Conservation (phyloP, 2,797 vertebrate genomes). For the Heliangelus exortis region DNA sequence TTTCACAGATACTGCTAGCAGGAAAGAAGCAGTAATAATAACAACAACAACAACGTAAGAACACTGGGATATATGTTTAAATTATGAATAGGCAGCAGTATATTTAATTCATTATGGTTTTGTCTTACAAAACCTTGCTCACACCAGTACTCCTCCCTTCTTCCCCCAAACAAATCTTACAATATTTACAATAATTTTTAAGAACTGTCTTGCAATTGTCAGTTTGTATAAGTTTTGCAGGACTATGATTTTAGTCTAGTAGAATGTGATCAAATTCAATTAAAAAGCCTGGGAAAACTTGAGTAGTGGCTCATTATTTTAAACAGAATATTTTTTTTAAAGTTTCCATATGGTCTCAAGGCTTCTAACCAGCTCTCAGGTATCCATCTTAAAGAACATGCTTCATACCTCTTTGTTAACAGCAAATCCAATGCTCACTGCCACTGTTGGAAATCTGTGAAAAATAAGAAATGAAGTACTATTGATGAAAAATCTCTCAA, state of each 20-base stretch:
- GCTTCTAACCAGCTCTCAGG: slow-evolving; percentile 33
- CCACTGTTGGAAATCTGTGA: slow-evolving; percentile 87
- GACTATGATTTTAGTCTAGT: not conserved
- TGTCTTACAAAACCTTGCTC: not conserved
- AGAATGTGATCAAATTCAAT: not conserved
- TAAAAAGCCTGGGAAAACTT: not conserved
- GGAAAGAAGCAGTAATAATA: not conserved
- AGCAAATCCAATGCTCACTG: slow-evolving; percentile 90
- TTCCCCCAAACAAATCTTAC: not conserved
- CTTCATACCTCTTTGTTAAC: slow-evolving; percentile 86
- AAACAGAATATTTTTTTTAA: not conserved
- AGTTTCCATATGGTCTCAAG: not conserved
- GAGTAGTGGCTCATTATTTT: not conserved
- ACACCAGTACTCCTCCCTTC: not conserved
- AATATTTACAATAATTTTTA: not conserved
- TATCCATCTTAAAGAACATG: slow-evolving; percentile 65
- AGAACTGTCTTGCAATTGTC: not conserved
- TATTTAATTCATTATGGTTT: not conserved
- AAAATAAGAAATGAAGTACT: slow-evolving; percentile 22
- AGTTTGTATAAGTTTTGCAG: not conserved
- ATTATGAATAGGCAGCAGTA: not conserved
- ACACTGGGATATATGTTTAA: not conserved
- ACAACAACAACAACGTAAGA: not conserved
- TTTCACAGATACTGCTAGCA: not conserved
- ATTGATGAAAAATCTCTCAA: not conserved